A percentile compares a stretch with the other conserved stretches of the same genome.
phyloP scores from a whole-genome alignment of 30 jellyfish, hydroid and myxozoan species.

The Morbakka virulenta region DNA sequence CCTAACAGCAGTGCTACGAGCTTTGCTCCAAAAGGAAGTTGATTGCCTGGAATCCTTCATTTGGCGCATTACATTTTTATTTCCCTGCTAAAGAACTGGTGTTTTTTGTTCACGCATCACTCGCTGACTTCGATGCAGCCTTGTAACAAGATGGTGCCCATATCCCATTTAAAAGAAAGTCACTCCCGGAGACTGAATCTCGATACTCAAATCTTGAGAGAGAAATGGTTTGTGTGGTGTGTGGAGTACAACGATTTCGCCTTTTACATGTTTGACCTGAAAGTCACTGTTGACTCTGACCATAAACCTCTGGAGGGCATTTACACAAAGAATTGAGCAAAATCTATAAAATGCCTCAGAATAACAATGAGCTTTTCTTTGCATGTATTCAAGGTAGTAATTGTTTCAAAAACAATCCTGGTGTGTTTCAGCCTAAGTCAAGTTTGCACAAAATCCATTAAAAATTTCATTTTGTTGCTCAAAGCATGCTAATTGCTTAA shows the following conservation, averaged over 20 bases:
- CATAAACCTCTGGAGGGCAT: conserved; percentile 23
- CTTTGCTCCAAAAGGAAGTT: conserved; percentile 1
- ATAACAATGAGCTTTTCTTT: too few relatives aligned
- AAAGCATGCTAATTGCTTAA: too few relatives aligned
- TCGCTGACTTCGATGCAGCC: conserved; percentile 15
- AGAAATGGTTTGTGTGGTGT: conserved; percentile 7
- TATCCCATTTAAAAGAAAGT: conserved; percentile 17
- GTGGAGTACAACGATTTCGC: conserved; percentile 24
- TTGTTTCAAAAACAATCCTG: too few relatives aligned
- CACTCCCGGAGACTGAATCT: conserved; percentile 2
- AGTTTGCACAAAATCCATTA: too few relatives aligned
- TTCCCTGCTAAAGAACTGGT: conserved; percentile 19
- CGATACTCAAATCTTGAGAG: conserved; percentile 26
- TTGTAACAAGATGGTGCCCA: conserved; percentile 15
- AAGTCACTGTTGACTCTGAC: conserved; percentile 20
- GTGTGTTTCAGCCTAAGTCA: too few relatives aligned
- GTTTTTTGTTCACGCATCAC: conserved; percentile 10
- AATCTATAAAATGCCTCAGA: conserved; percentile 19
- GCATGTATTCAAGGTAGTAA: too few relatives aligned
- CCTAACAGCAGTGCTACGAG: conserved; percentile 23
- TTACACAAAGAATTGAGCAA: conserved; percentile 7
- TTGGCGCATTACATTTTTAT: conserved; percentile 4
- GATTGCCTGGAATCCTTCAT: not conserved
- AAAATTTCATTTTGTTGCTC: too few relatives aligned
- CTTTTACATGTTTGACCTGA: conserved; percentile 6